A percentile compares a stretch with the other conserved stretches of the same genome.
Conservation (phyloP, 2,797 vertebrate genomes). For the Sebastes oblongus region DNA sequence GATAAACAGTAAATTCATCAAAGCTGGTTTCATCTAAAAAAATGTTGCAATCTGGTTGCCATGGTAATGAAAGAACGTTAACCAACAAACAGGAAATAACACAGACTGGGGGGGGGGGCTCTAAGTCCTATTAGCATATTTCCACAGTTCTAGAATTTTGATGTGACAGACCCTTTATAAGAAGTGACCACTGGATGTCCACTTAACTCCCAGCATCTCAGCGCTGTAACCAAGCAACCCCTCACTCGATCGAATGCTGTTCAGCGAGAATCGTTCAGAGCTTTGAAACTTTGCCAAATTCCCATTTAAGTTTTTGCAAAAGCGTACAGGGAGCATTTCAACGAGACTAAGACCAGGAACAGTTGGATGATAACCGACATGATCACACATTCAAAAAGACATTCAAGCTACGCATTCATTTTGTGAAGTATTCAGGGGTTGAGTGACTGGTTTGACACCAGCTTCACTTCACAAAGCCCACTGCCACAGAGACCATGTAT, state of each 20-base stretch:
- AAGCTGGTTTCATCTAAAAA: too few relatives aligned
- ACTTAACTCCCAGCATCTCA: not conserved
- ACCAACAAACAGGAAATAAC: too few relatives aligned
- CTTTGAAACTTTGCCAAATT: conserved; percentile 28
- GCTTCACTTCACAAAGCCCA: not conserved
- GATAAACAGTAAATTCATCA: too few relatives aligned
- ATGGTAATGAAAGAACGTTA: too few relatives aligned
- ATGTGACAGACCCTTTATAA: conserved; percentile 6
- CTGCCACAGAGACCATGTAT: not conserved
- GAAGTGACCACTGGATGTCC: conserved; percentile 19
- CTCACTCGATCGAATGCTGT: not conserved
- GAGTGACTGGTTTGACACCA: not conserved
- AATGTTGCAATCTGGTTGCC: too few relatives aligned
- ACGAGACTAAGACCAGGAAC: not conserved
- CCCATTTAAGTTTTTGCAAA: not conserved
- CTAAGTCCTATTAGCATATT: conserved; percentile 3
- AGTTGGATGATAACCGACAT: not conserved
- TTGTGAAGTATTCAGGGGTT: not conserved
- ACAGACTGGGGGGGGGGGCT: too few relatives aligned
- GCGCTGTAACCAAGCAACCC: conserved; percentile 27
- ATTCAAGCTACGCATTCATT: not conserved
- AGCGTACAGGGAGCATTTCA: not conserved
- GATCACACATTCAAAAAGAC: not conserved
- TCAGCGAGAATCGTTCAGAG: not conserved
- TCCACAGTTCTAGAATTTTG: not conserved